A percentile compares a stretch with the other conserved stretches of the same genome.
Evolutionary conservation across 2,888 invertebrate genomes (phyloP).

Genomic region (Tyria jacobaeae): DNA sequence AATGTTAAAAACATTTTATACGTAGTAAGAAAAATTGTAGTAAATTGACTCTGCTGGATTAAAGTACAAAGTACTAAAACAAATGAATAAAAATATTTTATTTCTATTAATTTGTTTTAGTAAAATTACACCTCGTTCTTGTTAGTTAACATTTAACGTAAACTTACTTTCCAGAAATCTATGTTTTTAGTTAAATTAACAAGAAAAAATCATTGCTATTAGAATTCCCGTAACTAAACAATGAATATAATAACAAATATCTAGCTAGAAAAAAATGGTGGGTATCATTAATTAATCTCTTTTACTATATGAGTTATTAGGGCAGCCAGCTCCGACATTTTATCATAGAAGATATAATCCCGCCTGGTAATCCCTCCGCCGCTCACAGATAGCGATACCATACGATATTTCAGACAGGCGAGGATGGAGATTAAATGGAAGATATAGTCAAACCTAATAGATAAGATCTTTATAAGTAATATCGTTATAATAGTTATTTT

Average conservation of each 20-base stretch:
- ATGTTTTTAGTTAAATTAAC: no score
- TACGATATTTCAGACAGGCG: conserved; percentile 53
- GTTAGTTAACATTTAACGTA: neutral
- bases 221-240: neutral
- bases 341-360: conserved; percentile 76
- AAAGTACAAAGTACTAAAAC: no score
- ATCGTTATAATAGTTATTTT: no score
- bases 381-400: conserved; percentile 60
- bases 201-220: neutral
- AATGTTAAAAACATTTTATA: conserved; percentile 55
- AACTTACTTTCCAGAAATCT: neutral
- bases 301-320: conserved; percentile 59
- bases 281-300: conserved; percentile 67
- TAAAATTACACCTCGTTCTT: no score
- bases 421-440: conserved; percentile 48
- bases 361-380: conserved; percentile 62
- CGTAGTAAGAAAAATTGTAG: conserved; percentile 54
- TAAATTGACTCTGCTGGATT: conserved; percentile 51
- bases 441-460: conserved; percentile 13
- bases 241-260: conserved; percentile 3
- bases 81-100: conserved; percentile 46
- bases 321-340: conserved; percentile 58
- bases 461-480: no score
- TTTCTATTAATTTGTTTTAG: conserved; percentile 5
- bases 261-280: conserved; percentile 29